Evolutionary conservation across 2,888 invertebrate genomes (phyloP), one percentile per base, ranked within the genome.

Genomic region (Idaea dimidiata): DNA sequence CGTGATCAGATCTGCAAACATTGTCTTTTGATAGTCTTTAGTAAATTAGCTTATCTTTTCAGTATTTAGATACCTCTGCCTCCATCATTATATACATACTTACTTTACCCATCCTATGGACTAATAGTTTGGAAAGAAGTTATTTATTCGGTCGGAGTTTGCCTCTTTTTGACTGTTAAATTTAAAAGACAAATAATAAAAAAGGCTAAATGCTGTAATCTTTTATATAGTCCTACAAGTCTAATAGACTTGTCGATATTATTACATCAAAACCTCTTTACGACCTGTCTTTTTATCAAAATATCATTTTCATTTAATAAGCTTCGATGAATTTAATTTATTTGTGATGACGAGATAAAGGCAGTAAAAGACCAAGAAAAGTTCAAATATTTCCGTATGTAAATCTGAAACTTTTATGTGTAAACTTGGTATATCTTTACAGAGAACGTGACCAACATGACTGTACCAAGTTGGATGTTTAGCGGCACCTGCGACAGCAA

Each of bases 1-100:
- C 71, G 76, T 88, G 91, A 91, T 91, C 91, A 88, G 90, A 88
- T 90, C 81, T 76, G 84, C 88, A 92, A 91, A 91, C 86, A 89
- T 81, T 79, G 77, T 80, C 83, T 83, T 86, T 84, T 86, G 85
- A 83, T 84, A 43, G 43, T 14, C 43, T 43, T 63, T 63, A 62
- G 61, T 59, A 61, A 59, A 58, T 63, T 65, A 62, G 67, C 67
- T 69, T 69, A 67, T 70, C 69, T 67, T 68, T 64, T 54, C 43
- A 14, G 43, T 43, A 43, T 43, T 43, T 43, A 43, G 8, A 14
- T 43, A 43, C 8, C 8, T 43, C 14, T 43, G 8, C 43, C 43
- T 43, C 14, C 3, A 10, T 10, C 10, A 3, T 32, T 6, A 32
- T 32, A 32, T 14, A 43, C 10, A 10, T 43, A 14, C 43, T 43